Percentiles rank a stretch among this genome's conserved stretches.
These are phyloP conservation scores for Gymnoscopelus microlampas DNA, from an alignment of 2,797 vertebrate genomes.

Conservation along the genomic window DNA sequence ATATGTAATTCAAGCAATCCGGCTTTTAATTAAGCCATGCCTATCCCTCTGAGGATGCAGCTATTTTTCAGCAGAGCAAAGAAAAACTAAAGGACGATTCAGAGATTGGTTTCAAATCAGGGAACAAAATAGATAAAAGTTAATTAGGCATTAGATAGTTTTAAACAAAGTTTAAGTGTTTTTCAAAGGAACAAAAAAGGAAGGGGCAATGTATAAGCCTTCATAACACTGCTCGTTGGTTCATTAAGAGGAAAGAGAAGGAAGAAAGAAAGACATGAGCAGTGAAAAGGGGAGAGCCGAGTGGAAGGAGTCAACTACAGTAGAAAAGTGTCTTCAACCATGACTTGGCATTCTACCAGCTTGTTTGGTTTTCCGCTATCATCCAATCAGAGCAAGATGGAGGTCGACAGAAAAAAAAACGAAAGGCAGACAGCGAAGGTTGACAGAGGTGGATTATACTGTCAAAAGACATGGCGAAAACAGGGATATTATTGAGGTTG, in stretches of 20 bases:
- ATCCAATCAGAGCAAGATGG: conserved; percentile 53
- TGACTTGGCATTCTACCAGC: conserved; percentile 33
- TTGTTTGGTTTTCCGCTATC: conserved; percentile 57
- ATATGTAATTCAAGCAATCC: background rate
- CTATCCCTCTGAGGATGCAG: background rate
- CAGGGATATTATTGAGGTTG: conserved; percentile 62
- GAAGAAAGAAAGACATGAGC: background rate
- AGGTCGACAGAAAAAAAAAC: conserved; percentile 42
- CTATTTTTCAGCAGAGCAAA: background rate
- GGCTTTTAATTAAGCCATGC: background rate
- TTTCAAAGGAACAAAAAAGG: background rate
- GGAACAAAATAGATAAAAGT: conserved; percentile 6
- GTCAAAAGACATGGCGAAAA: conserved; percentile 39
- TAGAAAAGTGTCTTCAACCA: conserved; percentile 35
- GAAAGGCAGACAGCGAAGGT: conserved; percentile 17
- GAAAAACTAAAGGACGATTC: background rate
- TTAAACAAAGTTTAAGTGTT: background rate
- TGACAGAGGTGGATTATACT: conserved; percentile 32
- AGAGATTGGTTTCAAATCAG: background rate
- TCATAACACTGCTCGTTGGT: background rate
- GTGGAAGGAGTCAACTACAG: conserved; percentile 3
- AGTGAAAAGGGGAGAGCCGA: conserved; percentile 4
- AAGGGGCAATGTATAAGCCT: background rate
- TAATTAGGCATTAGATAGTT: background rate
- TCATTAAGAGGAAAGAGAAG: background rate